phyloP scores from a whole-genome alignment of 2,888 invertebrate species.

The Macroteleia sp. region DNA sequence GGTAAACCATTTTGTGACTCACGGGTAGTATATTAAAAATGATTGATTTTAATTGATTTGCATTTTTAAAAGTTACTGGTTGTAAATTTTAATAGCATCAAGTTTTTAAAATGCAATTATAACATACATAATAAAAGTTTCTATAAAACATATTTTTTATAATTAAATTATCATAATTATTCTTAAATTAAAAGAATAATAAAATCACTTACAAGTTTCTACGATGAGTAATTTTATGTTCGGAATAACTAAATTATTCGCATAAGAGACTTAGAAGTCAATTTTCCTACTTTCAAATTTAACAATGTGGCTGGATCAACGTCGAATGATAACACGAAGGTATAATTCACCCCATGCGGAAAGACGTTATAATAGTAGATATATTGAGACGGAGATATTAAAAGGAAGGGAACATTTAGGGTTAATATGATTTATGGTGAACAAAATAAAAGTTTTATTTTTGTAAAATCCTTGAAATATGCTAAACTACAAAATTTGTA shows the following conservation, averaged over 20 bases:
- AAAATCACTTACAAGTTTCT: not conserved
- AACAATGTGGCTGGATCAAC: conserved; percentile 48
- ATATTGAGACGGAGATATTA: conserved; percentile 52
- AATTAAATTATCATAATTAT: too few relatives aligned
- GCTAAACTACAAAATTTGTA: too few relatives aligned
- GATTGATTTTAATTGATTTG: conserved; percentile 43
- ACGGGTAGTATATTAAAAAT: conserved; percentile 39
- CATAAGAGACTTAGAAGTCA: conserved; percentile 31
- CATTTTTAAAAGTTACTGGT: conserved; percentile 12
- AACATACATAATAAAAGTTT: too few relatives aligned
- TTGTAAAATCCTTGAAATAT: too few relatives aligned
- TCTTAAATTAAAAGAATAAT: too few relatives aligned
- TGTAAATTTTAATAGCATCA: too few relatives aligned
- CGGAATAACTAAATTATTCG: too few relatives aligned
- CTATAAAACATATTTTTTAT: too few relatives aligned
- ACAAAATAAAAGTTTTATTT: conserved; percentile 21
- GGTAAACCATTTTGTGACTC: conserved; percentile 48
- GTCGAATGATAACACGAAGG: conserved; percentile 46
- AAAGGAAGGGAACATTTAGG: conserved; percentile 47
- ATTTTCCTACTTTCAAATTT: conserved; percentile 46
- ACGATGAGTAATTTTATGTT: not conserved
- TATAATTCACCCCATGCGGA: conserved; percentile 53
- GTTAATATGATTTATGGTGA: conserved; percentile 46
- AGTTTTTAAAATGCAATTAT: too few relatives aligned
- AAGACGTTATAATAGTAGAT: conserved; percentile 53